Evolutionary conservation across 64 coral and sea anemone species (phyloP).

Genomic region (Dendronephthya gigantea): DNA sequence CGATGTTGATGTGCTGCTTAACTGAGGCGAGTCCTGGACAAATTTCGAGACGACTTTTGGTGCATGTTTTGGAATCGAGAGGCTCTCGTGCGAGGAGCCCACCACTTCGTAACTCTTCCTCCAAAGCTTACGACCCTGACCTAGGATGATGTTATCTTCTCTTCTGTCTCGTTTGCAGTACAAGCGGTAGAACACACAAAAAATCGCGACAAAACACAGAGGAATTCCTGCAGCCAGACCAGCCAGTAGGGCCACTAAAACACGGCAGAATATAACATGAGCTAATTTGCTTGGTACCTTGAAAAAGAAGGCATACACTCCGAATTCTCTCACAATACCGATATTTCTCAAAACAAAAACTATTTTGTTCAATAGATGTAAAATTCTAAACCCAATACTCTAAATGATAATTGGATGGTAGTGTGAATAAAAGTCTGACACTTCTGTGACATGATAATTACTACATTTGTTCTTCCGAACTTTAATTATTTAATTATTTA

Average conservation of each 20-base stretch:
- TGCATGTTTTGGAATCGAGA: constrained; percentile 74
- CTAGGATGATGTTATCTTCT: constrained; percentile 32
- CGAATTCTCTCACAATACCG: background rate
- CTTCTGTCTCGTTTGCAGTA: constrained; percentile 75
- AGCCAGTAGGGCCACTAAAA: constrained; percentile 64
- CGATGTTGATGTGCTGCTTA: constrained; percentile 70
- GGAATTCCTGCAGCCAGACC: constrained; percentile 90
- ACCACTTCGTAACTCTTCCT: constrained; percentile 44
- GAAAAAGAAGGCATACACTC: background rate
- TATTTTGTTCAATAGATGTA: no score
- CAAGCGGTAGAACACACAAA: constrained; percentile 70
- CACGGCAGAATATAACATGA: background rate
- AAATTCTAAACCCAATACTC: no score
- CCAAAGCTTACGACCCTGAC: constrained; percentile 70
- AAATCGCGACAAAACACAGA: constrained; percentile 61
- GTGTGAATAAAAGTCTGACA: no score
- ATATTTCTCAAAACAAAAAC: background rate
- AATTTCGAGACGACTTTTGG: constrained; percentile 83
- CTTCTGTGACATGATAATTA: no score
- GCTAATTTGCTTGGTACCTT: background rate
- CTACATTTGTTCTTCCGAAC: no score
- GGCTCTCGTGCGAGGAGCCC: constrained; percentile 53
- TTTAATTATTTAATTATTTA: no score
- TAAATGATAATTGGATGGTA: no score
- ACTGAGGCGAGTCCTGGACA: constrained; percentile 68